Base-by-base conservation (phyloP, 2,113 vertebrate genomes). In the Conger conger region DNA sequence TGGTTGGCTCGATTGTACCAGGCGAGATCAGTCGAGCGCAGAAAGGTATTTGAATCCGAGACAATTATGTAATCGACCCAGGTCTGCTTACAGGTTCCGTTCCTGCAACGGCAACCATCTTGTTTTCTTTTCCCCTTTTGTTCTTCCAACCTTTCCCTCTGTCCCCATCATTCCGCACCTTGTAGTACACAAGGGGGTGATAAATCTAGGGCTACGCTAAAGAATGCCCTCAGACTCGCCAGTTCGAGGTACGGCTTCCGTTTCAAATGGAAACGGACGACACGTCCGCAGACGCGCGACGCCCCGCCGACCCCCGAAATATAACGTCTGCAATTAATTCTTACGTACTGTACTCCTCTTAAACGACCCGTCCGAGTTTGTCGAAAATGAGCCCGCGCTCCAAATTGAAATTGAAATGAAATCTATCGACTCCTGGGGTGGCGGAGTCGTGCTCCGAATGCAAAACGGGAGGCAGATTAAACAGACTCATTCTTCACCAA, bases 321-420 rank as follows among this genome's bases (percentile, higher is more conserved):
- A 81, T 81, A 80, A 73, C 81, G 53, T 83, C 37, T 63, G 68
- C 85, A 76, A 87, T 86, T 79, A 50, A 63, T 80, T 85, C 38
- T 54, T 35, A 79, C 68, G 77, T 57, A 84, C 76, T 45, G 54
- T 50, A 54, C 84, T 76, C 85, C 87, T 87, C 86, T 89, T 90
- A 90, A 91, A 82, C 86, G 84, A 84, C 84, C 73, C 85, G 63
- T 81, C 87, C 89, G 88, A 90, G 87, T 91, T 87, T 88, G 86
- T 86, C 88, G n/a, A 88, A 88, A 87, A 91, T 89, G 89, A 89
- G 85, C 88, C 86, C 84, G 83, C 80, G 86, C 85, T 85, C 83
- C 68, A 83, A 90, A 85, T 84, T 84, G 84, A 91, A 91, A 90
- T 89, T 90, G 89, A 89, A 88, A 89, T 89, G 87, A 90, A 90